Evolutionary conservation across 2,797 vertebrate genomes (phyloP), one percentile per base, ranked within the genome.

Genomic region (Gymnothorax reevesii): DNA sequence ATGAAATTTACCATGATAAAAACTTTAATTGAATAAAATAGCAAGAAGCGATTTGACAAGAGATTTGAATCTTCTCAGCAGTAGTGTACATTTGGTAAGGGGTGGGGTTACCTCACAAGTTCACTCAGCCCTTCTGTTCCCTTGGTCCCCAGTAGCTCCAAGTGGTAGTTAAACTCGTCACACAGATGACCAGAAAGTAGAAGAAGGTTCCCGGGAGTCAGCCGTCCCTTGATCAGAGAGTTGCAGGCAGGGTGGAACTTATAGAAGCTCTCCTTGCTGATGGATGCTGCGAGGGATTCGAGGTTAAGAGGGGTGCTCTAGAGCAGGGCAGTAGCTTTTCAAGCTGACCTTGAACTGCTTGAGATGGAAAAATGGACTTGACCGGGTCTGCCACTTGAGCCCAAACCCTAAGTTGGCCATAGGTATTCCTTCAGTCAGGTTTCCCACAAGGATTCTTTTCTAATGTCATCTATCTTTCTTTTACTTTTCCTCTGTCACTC

Each of bases 211-310:
- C 92, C 93, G 64, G 90, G 90, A 42, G 94, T 90, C 92, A 97
- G 91, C 85, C 94, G 95, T 52, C 93, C 93, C 88, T 97, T 97
- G 86, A 97, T 87, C 90, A 93, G 71, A 55, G 91, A 88, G 90
- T 94, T 93, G 57, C 96, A 91, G n/a, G 88, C 93, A 22, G 91
- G 88, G 4, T 96, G 95, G 73, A 94, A 94, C 91, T 93, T 90
- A 77, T 93, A 95, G 93, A 96, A 97, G 79, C 91, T 89, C 86
- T 96, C 93, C 87, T 95, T 95, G 89, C 94, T 93, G 90, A 97
- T 91, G 85, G 96, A 96, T 85, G 94, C 96, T 96, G 85, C 87
- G 88, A 73, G 89, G 88, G 8, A 82, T 71, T 84, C 86, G 90
- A 55, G 27, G 73, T 17, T 2, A 3, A 27, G 17, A 3, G 12